Evolutionary conservation across 2,113 vertebrate genomes (phyloP).

Genomic region (Antechinus stuartii): DNA sequence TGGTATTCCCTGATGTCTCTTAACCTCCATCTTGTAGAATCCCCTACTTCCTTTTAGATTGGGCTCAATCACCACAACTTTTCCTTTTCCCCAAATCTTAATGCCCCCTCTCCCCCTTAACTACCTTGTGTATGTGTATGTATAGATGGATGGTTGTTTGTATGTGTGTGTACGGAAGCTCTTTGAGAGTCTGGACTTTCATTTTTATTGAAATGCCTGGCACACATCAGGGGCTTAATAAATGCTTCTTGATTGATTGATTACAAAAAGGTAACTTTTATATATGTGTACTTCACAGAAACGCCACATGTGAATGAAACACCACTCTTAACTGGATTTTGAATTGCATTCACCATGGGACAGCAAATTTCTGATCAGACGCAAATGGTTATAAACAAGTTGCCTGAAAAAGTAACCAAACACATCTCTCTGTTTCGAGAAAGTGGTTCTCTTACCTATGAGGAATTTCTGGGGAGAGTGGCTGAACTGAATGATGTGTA

Average conservation of each 20-base stretch:
- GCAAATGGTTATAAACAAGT: conserved; percentile 91
- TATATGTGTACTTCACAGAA: conserved; percentile 83
- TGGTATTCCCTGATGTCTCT: neutral
- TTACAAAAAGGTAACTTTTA: conserved; percentile 59
- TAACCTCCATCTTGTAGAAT: neutral
- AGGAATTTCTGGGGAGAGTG: conserved; percentile 97
- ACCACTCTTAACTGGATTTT: conserved; percentile 72
- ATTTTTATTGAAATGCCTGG: neutral
- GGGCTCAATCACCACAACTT: neutral
- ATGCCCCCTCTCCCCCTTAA: neutral
- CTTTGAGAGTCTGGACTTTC: neutral
- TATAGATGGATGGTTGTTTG: too few relatives aligned
- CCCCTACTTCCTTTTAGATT: neutral
- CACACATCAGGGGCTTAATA: neutral
- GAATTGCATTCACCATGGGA: conserved; percentile 90
- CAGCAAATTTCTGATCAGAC: conserved; percentile 95
- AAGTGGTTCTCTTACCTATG: conserved; percentile 95
- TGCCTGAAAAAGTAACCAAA: conserved; percentile 97
- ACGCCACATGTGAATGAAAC: conserved; percentile 84
- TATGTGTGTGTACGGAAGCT: too few relatives aligned
- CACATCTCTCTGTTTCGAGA: conserved; percentile 93
- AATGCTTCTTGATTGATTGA: conserved; percentile 4
- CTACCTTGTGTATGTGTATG: neutral
- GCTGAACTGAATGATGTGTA: conserved; percentile 98
- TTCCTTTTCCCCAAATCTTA: neutral